Percentiles rank a stretch among this genome's conserved stretches.
Evolutionary conservation across 2,888 invertebrate species (phyloP).

Genomic region (Caenorhabditis sp.): DNA sequence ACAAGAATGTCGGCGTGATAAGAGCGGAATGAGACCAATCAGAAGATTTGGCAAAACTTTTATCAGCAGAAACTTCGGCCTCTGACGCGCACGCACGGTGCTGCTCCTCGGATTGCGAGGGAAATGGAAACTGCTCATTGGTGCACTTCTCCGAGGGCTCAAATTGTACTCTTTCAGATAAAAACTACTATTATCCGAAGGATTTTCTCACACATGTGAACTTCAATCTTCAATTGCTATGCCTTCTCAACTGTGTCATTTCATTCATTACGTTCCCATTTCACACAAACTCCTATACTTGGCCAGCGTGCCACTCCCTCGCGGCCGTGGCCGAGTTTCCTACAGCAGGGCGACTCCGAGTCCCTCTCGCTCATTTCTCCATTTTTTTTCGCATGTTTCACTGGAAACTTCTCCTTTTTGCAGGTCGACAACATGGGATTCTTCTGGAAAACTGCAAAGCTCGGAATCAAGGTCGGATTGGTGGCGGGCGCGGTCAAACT

Average conservation of each 20-base stretch:
- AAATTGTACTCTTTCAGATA: background rate
- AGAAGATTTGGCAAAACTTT: background rate
- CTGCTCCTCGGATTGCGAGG: background rate
- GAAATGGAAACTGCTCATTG: background rate
- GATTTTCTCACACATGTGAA: too few species aligned
- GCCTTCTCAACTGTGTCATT: too few species aligned
- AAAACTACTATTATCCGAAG: too few species aligned
- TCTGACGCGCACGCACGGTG: too few species aligned
- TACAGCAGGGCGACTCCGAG: conserved; percentile 15
- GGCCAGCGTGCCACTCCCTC: background rate
- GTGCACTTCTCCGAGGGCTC: background rate
- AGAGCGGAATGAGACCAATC: background rate
- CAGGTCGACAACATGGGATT: conserved; percentile 49
- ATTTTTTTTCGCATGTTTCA: background rate
- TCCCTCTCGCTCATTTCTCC: background rate
- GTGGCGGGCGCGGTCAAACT: conserved; percentile 76
- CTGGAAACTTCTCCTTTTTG: background rate
- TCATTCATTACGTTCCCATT: too few species aligned
- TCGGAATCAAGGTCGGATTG: conserved; percentile 69
- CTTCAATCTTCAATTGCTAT: too few species aligned
- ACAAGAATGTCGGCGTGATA: conserved; percentile 12
- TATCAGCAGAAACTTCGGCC: background rate
- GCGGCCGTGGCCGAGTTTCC: conserved; percentile 9
- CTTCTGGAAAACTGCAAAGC: conserved; percentile 62
- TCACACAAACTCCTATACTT: too few species aligned